Evolutionary conservation across 2,113 vertebrate genomes (phyloP).

Genomic region (Oenanthe oenanthe): DNA sequence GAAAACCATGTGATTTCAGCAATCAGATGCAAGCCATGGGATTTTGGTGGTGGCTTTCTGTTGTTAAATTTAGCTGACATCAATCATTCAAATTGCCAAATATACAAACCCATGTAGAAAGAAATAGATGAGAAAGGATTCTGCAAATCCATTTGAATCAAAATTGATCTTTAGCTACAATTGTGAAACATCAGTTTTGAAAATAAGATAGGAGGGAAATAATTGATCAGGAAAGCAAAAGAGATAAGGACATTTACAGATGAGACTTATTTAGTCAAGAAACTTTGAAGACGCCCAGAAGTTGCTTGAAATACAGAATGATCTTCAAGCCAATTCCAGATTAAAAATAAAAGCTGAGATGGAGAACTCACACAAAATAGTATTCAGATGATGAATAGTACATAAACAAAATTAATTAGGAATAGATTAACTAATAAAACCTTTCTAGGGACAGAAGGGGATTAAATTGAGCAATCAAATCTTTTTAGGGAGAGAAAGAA

Average conservation of each 20-base stretch:
- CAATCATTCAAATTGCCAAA: not conserved
- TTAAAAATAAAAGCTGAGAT: constrained; percentile 12
- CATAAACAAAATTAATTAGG: not conserved
- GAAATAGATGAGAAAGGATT: not conserved
- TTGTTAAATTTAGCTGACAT: not conserved
- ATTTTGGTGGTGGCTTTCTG: not conserved
- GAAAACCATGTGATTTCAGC: not conserved
- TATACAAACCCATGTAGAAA: not conserved
- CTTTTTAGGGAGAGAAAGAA: not conserved
- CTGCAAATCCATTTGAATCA: not conserved
- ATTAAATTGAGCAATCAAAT: not conserved
- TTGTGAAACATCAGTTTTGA: not conserved
- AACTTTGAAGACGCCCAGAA: not conserved
- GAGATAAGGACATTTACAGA: not conserved
- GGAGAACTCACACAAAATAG: not conserved
- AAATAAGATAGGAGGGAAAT: not conserved
- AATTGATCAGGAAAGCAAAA: not conserved
- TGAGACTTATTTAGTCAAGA: not conserved
- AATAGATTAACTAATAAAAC: not conserved
- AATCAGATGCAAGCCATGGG: not conserved
- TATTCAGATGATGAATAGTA: not conserved
- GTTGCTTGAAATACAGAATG: not conserved
- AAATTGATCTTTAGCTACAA: not conserved
- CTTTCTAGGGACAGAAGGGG: not conserved
- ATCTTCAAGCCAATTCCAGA: not conserved